Evolutionary conservation across 2,113 vertebrate species (phyloP).

Genomic region (Anoplopoma fimbria): DNA sequence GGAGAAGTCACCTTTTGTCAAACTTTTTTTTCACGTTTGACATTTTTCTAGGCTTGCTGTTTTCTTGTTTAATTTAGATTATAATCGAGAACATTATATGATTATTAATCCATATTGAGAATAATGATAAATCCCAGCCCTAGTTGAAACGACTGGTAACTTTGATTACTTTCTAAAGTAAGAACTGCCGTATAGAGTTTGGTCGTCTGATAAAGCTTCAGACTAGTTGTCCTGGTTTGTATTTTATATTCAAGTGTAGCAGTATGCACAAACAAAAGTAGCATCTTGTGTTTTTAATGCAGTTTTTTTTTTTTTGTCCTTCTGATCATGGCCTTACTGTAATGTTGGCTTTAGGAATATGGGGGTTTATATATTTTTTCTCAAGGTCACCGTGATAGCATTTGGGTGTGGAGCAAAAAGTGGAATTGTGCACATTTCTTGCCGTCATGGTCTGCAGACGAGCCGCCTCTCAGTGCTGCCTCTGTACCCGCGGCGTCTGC

Average conservation of each 20-base stretch:
- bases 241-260: too few species aligned
- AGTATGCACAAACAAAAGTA: background rate
- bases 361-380: background rate
- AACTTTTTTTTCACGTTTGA: too few species aligned
- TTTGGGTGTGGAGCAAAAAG: background rate
- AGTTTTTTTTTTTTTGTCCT: background rate
- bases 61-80: background rate
- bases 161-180: background rate
- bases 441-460: background rate
- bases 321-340: background rate
- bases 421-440: background rate
- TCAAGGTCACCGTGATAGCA: constrained; percentile 8
- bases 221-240: background rate
- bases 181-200: background rate
- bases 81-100: background rate
- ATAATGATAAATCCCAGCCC: background rate
- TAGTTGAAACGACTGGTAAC: background rate
- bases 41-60: background rate
- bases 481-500: background rate
- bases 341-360: background rate
- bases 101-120: background rate
- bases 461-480: background rate
- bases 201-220: too few species aligned
- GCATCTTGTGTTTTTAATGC: background rate
- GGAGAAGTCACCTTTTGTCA: too few species aligned